Evolutionary conservation across 2,888 invertebrate species (phyloP), one percentile per base, ranked within the genome.

Genomic region (Dascillus cervinus): DNA sequence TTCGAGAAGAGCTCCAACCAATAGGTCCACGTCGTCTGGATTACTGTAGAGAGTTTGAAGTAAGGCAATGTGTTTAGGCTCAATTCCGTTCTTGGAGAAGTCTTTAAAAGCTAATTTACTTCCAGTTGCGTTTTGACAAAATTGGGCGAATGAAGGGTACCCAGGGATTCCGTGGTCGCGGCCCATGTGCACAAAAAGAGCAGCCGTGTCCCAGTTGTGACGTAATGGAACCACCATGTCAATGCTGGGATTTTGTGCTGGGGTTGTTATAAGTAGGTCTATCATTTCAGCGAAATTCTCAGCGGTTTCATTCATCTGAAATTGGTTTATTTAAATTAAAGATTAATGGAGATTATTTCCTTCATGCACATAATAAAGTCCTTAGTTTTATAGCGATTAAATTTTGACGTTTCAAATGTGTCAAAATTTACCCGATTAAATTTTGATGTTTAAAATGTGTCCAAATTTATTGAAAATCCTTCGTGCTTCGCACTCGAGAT

Each of bases 1-100:
- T 62, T 95, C 94, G 40, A 90, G 69, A 6, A 90, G 68, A 2
- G 85, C 89, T 15, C 87, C 94, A 3, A 85, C 75, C 50, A 92
- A 72, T 8, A 94, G 67, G 56, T 95, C 94, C 10, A 94, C 72
- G 50, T 94, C 89, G 46, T 82, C 79, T 2, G 81, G 69, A 32
- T 69, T 71, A 34, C 77, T 75, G 58, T 84, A 85, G 60, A 84
- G 71, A 49, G 75, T 72, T 39, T 75, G 71, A 41, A 85, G 62
- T 50, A 73, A 73, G 47, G 77, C 74, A 30, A 79, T 72, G 35
- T 77, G 70, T 8, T 73, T 67, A 37, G 73, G 56, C 34, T 66
- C 64, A 46, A 73, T 72, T 47, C 77, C 74, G 29, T 73, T 62
- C 27, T 70, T 67, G 17, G 65, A 60, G 29, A 81, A 67, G 52